Evolutionary conservation across 2,888 invertebrate genomes (phyloP), one percentile per base, ranked within the genome.

Genomic region (Esperia sulphurella): DNA sequence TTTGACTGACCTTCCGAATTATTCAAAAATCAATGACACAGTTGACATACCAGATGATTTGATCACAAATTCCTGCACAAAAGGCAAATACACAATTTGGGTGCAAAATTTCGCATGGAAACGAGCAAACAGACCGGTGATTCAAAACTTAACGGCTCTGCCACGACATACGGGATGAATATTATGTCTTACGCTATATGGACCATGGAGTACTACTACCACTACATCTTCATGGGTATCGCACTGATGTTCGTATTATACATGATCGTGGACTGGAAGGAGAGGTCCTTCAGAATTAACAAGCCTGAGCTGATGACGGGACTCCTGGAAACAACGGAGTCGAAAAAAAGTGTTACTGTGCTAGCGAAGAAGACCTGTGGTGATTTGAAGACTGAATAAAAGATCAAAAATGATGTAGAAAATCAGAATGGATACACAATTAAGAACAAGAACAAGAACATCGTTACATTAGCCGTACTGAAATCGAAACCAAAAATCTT

Each of bases 181-280:
- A 5, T 44, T 3, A 14, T 31, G 13, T 52, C 51, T 9, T 35
- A 46, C 8, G n/a, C 49, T 3, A 14, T 52, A 2, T 49, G 43
- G 43, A 41, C 14, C 33, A 10, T 49, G 43, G 52, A 52, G 13
- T 49, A 47, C 5, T 40, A 52, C 21, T 46, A 52, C 37, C 52
- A 43, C 4, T 10, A 45, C 9, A 40, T 52, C 1, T 52, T 45
- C 29, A 30, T 49, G 40, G 39, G 41, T n/a, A 3, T 52, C 3
- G 47, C 43, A 6, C 40, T 47, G 45, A 30, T 49, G 47, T 52
- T 52, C 28, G 47, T 43, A 3, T 21, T 44, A 14, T 48, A 29
- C 29, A 12, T 41, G 13, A 1, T 46, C 30, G 7, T 46, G 39
- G 50, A 50, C 9, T 41, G 37, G 10, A 50, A 40, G 41, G 50